Evolutionary conservation across 2,113 vertebrate species (phyloP), one percentile per base, ranked within the genome.

Genomic region (Empidonax alnorum): DNA sequence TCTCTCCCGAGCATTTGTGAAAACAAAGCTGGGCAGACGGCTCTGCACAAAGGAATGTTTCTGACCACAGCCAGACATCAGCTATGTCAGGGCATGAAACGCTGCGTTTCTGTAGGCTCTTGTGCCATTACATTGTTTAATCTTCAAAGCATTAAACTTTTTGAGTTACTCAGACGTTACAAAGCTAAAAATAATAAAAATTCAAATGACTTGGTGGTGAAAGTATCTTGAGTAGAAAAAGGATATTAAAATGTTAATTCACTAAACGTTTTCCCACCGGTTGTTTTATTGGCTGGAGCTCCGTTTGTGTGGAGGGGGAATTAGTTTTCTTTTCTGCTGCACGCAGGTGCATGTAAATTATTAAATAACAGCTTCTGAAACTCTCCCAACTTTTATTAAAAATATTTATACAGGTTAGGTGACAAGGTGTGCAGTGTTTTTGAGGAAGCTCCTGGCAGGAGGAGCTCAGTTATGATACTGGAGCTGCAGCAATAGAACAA

Each of bases 111-210:
- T 91, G 68, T 72, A 93, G 90, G 84, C 91, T 84, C 89, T 95
- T 72, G 88, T 90, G 86, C 93, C 80, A 95, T 93, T 75, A 35
- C 77, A 84, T 94, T 94, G 92, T 96, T 96, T 90, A 94, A 94
- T 92, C 86, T 96, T 95, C 92, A 96, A 91, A 95, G 93, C 90
- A 77, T 95, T 93, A 80, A 96, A 96, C 94, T 87, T 89, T 97
- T 76, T n/a, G 91, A 83, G 89, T 91, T 94, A 31, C 62, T 91
- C 87, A 94, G 94, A 92, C 78, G 35, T 59, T 71, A 85, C 86
- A 49, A 72, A 93, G 94, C 88, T 94, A 93, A 95, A 97, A 97
- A 96, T 93, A 97, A 95, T 94, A 94, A 91, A 96, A 96, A 95
- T 96, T 93, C 90, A 96, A 96, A 96, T 94, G 88, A 88, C 86